Evolutionary conservation across 2,113 vertebrate genomes (phyloP), one percentile per base, ranked within the genome.

Genomic region (Physeter macrocephalus): DNA sequence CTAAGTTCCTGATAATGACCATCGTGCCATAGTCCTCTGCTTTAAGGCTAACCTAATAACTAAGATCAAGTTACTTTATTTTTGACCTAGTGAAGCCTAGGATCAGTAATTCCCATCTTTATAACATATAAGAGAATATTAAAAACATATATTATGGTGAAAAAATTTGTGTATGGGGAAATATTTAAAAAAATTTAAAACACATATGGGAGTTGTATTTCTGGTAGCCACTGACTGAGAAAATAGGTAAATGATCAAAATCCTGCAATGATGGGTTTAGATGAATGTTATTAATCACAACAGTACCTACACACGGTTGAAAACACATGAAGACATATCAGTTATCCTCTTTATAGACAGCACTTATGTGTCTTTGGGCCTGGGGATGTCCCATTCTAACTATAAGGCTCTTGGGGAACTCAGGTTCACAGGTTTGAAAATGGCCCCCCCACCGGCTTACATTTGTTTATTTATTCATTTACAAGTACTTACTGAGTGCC

Each of bases 41-140:
- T 87, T 74, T 74, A 87, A 74, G 41, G 36, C 62, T 87, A 93
- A 91, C 10, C 23, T 89, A 83, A 83, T 85, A 69, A 94, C 31
- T 92, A 84, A 89, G 71, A 94, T 78, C 54, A 83, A 94, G 46
- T 78, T 75, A 81, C 52, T 82, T 82, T 92, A 59, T 57, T 75
- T 89, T 85, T 81, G 27, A 69, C 39, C 43, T 57, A 59, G 10
- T 80, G 80, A 95, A 52, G 41, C 29, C 86, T 88, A 57, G 71
- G 59, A 34, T 78, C 31, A 88, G 46, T 86, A 89, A 59, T 31
- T 82, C 11, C 14, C 54, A 87, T 85, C n/a, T 96, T 94, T 81
- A 87, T 92, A 91, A 82, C n/a, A 6, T 93, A 62, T 49, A 88
- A 81, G 71, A 57, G 75, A 94, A 66, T 81, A 80, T 67, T 88